Base-by-base conservation (phyloP, 2,797 vertebrate genomes). In the Enteromius argenteus region DNA sequence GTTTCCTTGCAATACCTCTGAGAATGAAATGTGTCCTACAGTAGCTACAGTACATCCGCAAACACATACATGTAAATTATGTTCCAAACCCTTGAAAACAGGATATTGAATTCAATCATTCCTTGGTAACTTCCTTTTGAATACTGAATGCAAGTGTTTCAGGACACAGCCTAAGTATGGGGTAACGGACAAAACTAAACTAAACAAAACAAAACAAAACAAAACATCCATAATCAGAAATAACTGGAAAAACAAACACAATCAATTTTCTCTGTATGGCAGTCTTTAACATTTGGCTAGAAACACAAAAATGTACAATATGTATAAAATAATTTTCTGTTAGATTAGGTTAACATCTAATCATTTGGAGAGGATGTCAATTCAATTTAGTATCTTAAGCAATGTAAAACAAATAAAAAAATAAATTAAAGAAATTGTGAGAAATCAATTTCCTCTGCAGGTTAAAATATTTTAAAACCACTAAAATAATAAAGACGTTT, bases 381-480 rank as follows among this genome's bases (percentile, higher is more conserved):
- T 44, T 67, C 64, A 81, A 58, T 30, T 78, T 5, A 85, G 84
- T 66, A 66, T 66, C 30, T 64, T 68, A 90, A 92, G 93, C 92
- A 92, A 90, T 93, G 90, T 91, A 91, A 93, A 92, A 93, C 89
- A 89, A 85, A 91, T 27, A 91, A 92, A 89, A 91, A 90, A 87
- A 86, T 91, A 92, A 91, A 92, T 89, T 90, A 82, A 76, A 51
- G 4, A 14, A 23, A 62, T 53, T 14, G 0, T 0, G 2, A 35
- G 15, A 15, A 51, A 46, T 53, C 7, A 30, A 15, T 27, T 81
- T 21, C 15, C 13, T 17, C 30, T 42, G 51, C 39, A 81, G 67
- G 39, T 15, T 72, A 39, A 81, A 53, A 72, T 67, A 80, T 68
- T 80, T 80, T 67, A 53, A 39, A 53, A 53, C 19, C 44, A 23